Evolutionary conservation across 2,888 invertebrate species (phyloP), one percentile per base, ranked within the genome.

Genomic region (Brassicogethes aeneus): DNA sequence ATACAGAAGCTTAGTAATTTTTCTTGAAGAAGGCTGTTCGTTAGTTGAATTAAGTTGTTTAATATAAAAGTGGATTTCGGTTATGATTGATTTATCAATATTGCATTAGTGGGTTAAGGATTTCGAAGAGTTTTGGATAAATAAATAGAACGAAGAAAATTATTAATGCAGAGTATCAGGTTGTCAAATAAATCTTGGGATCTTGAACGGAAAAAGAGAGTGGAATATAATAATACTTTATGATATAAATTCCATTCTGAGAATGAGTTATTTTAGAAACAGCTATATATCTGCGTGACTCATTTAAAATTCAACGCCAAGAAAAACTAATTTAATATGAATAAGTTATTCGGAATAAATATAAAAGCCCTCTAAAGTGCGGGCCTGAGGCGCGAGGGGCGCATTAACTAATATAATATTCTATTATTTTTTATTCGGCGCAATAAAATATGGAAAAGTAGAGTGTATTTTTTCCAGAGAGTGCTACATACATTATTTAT

Each of bases 341-440:
- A 68, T 68, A 66, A 66, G 62, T 67, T 65, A 68, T 66, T 61
- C 57, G 62, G 62, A 64, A 66, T 66, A 66, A 65, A 67, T 65
- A 65, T 64, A 62, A 65, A 64, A 61, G 59, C 56, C 55, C 47
- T 45, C 46, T 53, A 55, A 57, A 55, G 60, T 54, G 52, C 53
- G 47, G 49, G 51, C 51, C 54, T 49, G 52, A 52, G 55, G 57
- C 54, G 56, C 55, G 14, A 12, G 32, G 60, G 60, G 59, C 59
- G 61, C 57, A 65, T 65, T 62, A 62, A 65, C 66, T 68, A 64
- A 68, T 68, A 68, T 67, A 68, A 65, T 68, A 68, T 68, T 68
- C 68, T 68, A 66, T 66, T 66, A 66, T 66, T 66, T 65, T 66
- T 66, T 66, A 64, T 64, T 64, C 55, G 47, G 44, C 46, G 48